Conservation (phyloP, 2,797 vertebrate species). For the Catostomus latipinnis region DNA sequence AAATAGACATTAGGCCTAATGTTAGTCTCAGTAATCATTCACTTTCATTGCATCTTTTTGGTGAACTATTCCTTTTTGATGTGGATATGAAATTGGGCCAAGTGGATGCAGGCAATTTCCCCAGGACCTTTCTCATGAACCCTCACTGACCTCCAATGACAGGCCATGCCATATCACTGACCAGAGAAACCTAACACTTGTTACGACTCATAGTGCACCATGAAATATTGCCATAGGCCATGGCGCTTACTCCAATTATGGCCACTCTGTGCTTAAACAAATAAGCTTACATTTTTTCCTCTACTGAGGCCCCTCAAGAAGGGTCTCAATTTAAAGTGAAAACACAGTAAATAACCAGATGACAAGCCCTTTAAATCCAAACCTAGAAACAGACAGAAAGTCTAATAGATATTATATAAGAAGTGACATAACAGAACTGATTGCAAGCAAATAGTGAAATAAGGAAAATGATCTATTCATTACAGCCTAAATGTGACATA, state of each 20-base stretch:
- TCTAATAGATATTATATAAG: not conserved
- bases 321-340: constrained; percentile 37
- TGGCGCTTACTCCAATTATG: constrained; percentile 25
- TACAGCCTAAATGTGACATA: too few species aligned
- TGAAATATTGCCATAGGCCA: constrained; percentile 40
- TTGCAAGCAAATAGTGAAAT: not conserved
- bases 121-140: constrained; percentile 75
- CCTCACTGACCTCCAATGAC: constrained; percentile 63
- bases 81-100: constrained; percentile 64
- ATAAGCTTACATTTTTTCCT: constrained; percentile 26
- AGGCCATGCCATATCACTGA: constrained; percentile 50
- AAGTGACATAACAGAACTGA: constrained; percentile 19
- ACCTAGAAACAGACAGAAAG: constrained; percentile 8
- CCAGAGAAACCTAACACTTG: constrained; percentile 50
- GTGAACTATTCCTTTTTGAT: constrained; percentile 10
- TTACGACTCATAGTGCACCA: constrained; percentile 30
- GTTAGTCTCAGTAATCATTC: too few species aligned
- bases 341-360: constrained; percentile 31
- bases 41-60: too few species aligned
- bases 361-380: constrained; percentile 19
- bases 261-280: constrained; percentile 13
- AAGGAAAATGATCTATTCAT: not conserved
- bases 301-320: constrained; percentile 27
- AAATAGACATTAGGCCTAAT: too few species aligned
- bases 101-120: constrained; percentile 72